Percentiles rank a stretch among this genome's conserved stretches.
Conservation (phyloP, 1,140 invertebrate species). For the Bilobella aurantiaca region DNA sequence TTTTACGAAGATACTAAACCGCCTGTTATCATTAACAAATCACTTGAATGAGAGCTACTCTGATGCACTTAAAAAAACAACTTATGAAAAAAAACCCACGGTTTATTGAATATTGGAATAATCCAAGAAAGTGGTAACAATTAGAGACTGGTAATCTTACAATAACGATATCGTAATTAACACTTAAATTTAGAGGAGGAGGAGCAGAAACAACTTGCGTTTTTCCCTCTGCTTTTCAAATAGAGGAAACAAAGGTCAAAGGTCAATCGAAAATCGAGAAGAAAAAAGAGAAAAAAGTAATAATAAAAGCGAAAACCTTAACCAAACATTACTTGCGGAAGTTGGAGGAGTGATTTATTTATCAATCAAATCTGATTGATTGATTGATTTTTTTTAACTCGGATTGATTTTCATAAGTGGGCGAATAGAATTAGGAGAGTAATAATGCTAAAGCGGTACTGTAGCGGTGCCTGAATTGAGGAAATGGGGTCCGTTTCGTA, state of each 20-base stretch:
- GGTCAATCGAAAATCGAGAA: not conserved
- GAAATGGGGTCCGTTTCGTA: too few relatives aligned
- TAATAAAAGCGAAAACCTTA: not conserved
- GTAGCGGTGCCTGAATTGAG: too few relatives aligned
- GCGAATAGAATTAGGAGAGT: not conserved
- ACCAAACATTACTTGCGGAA: not conserved
- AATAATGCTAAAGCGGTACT: not conserved
- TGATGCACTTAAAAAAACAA: too few relatives aligned
- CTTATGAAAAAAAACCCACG: too few relatives aligned
- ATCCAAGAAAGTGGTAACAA: too few relatives aligned
- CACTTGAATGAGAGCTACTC: too few relatives aligned
- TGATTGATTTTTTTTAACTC: not conserved
- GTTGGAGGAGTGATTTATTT: not conserved
- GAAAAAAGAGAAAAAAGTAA: not conserved
- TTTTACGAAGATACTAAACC: too few relatives aligned
- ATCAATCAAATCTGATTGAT: not conserved
- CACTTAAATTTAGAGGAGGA: not conserved
- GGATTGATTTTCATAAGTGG: not conserved
- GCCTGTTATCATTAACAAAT: too few relatives aligned
- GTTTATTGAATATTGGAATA: too few relatives aligned
- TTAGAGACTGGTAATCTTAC: too few relatives aligned
- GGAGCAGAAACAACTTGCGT: not conserved
- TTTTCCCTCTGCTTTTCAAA: not conserved
- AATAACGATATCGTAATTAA: too few relatives aligned
- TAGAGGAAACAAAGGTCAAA: not conserved